Evolutionary conservation across 2,797 vertebrate genomes (phyloP), one percentile per base, ranked within the genome.

Genomic region (Sebastes cheni): DNA sequence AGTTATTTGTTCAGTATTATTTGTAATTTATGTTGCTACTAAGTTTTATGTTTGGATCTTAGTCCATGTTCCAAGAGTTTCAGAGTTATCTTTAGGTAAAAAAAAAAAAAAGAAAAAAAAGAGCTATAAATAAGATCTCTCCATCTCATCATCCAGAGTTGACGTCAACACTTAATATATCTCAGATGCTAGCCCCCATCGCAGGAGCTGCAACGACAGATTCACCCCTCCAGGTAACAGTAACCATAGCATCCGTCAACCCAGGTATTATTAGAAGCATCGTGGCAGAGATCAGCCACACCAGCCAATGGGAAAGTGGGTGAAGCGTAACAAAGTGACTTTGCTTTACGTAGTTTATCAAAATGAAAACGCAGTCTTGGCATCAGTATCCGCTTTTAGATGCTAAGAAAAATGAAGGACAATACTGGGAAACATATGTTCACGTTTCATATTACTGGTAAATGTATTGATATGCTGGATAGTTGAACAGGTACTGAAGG

Each of bases 211-310:
- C 62, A 59, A 56, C 50, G 36, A 84, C 84, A 83, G 80, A 67
- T 72, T 85, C 42, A 69, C 78, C 84, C 82, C 88, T 88, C 83
- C 82, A 83, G 89, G 84, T 84, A 89, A 84, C 89, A 59, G 94
- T 95, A 92, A 95, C 94, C 94, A 94, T 94, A 93, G 94, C 78
- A 94, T 92, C 92, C 64, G 81, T 81, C 88, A 81, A 60, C 55
- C 29, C 69, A 86, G 87, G 86, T 93, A 93, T 95, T 93, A 93
- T 93, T 94, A 93, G 93, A 88, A 84, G 77, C 86, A 79, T 78
- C 71, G 76, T 59, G 60, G 75, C 77, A 80, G 82, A 86, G 76
- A 90, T 39, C 69, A 86, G 50, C 65, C 68, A 78, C 54, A 16
- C 67, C 68, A 83, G 75, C 88, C 76, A 73, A 86, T 67, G 25